Conservation (phyloP, 2,113 vertebrate species). For the Scalopus aquaticus region DNA sequence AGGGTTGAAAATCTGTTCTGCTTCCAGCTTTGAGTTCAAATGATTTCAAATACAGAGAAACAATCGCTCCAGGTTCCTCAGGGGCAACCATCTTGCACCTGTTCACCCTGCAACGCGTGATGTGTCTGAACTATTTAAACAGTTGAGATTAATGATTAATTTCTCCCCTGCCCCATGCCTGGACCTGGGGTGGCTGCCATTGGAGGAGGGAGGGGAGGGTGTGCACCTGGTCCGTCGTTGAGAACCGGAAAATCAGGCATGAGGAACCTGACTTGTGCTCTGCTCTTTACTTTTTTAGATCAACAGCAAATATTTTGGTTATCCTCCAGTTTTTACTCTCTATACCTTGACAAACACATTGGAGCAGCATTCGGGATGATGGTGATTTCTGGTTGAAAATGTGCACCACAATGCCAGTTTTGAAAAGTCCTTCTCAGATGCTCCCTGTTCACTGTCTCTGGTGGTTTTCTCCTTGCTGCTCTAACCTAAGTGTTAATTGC, state of each 20-base stretch:
- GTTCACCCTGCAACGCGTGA: neutral
- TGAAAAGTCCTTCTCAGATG: neutral
- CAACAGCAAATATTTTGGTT: neutral
- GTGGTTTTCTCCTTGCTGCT: neutral
- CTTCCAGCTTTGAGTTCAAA: slow-evolving; percentile 29
- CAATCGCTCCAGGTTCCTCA: neutral
- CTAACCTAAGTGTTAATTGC: neutral
- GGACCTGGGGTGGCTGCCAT: neutral
- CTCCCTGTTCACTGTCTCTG: neutral
- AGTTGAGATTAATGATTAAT: slow-evolving; percentile 49
- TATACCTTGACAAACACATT: neutral
- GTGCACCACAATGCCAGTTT: neutral
- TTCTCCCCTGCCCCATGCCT: neutral
- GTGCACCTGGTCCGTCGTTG: neutral
- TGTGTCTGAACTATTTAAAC: neutral
- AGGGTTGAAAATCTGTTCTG: slow-evolving; percentile 64
- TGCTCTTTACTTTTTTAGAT: neutral
- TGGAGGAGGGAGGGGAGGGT: neutral
- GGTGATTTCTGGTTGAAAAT: neutral
- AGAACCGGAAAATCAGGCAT: neutral
- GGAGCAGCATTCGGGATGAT: neutral
- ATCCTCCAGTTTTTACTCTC: neutral
- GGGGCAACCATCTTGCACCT: neutral
- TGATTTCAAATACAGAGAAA: slow-evolving; percentile 1
- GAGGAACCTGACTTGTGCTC: rapidly evolving